Evolutionary conservation across 2,888 invertebrate species (phyloP), one percentile per base, ranked within the genome.

Genomic region (Heliconius sara): DNA sequence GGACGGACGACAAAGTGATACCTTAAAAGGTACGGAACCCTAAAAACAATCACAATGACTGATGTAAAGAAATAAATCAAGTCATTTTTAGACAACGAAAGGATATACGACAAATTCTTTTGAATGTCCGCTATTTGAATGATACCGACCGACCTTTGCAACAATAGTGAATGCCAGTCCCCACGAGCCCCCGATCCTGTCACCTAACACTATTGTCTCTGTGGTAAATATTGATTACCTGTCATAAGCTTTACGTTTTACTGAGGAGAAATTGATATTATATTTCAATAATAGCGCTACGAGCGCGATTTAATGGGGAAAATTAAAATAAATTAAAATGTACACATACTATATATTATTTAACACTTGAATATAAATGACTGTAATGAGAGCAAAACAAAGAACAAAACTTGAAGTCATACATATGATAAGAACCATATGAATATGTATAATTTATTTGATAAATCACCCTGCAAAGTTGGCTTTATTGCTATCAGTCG

Each of bases 401-500:
- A 60, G n/a, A 10, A 60, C 9, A n/a, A 60, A n/a, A 60, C 3
- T 0, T 60, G n/a, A 60, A n/a, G 60, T n/a, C 9, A 57, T 57
- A 57, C 22, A 57, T 57, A 47, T 16, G 16, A 47, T 16, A 19
- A 52, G 19, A 7, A 22, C 7, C 12, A 60, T 60, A 60, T 60
- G 9, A 60, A 60, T n/a, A 60, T 60, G n/a, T 52, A 60, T 60
- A 9, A 12, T 10, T 25, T 43, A 43, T 39, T 68, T 43, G 43
- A 22, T 39, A 34, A n/a, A n/a, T 43, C 25, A 68, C 43, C 43
- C 39, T 68, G 25, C 68, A 43, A 68, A 22, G 67, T 70, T 43
- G 25, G 43, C 70, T 25, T 43, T 70, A 70, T 70, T 70, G 70
- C 43, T 43, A 25, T 68, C 39, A 68, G 68, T 39, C 67, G n/a